phyloP scores from a whole-genome alignment of 2,797 vertebrate genomes.

The Antennarius maculatus region DNA sequence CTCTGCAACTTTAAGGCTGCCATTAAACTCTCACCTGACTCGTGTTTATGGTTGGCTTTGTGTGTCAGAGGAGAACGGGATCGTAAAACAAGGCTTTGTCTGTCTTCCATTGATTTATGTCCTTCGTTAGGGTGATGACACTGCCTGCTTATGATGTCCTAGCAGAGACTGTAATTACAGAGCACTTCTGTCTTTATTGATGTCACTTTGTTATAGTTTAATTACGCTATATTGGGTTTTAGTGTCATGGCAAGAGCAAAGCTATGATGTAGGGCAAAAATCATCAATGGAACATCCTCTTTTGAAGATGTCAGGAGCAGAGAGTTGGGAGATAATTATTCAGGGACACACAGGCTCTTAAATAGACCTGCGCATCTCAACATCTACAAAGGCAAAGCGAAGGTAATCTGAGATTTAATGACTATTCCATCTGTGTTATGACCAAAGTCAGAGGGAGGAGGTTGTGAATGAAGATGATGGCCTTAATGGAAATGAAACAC shows the following conservation, averaged over 20 bases:
- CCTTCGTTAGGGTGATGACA: constrained; percentile 82
- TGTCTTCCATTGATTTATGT: constrained; percentile 83
- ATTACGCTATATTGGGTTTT: constrained; percentile 83
- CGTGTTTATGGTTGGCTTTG: constrained; percentile 80
- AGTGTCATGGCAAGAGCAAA: constrained; percentile 77
- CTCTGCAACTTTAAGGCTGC: constrained; percentile 82
- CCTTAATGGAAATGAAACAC: constrained; percentile 81
- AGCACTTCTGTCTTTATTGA: constrained; percentile 82
- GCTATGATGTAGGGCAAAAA: constrained; percentile 79
- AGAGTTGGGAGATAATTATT: constrained; percentile 75
- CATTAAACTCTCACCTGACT: constrained; percentile 81
- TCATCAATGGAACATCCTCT: constrained; percentile 80
- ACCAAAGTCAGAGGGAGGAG: constrained; percentile 73
- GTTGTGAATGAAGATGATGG: constrained; percentile 62
- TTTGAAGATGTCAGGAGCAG: constrained; percentile 74
- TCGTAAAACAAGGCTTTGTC: constrained; percentile 81
- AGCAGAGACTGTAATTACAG: constrained; percentile 80
- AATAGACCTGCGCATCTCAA: constrained; percentile 68
- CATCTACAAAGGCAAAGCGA: constrained; percentile 72
- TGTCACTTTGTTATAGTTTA: constrained; percentile 84
- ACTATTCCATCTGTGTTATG: constrained; percentile 69
- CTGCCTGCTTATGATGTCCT: constrained; percentile 83
- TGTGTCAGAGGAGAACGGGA: constrained; percentile 74
- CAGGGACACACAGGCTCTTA: constrained; percentile 66
- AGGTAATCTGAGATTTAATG: constrained; percentile 73